These are phyloP conservation scores for Stichodactyla mertensii DNA, from an alignment of 64 coral and sea anemone genomes.

Conservation along the genomic window DNA sequence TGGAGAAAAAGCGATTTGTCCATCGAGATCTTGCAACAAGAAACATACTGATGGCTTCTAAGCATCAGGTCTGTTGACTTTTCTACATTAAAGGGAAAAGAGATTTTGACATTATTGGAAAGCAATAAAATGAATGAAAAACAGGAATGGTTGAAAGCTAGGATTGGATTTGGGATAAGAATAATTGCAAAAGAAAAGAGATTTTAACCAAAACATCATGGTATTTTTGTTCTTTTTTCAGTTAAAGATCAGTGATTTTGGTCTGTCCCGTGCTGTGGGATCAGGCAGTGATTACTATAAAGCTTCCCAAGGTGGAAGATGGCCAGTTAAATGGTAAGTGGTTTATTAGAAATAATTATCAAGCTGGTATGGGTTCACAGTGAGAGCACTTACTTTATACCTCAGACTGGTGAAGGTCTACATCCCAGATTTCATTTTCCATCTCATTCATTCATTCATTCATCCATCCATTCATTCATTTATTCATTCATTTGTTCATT, in stretches of 20 bases:
- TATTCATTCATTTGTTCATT: too few species aligned
- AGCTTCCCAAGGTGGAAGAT: conserved; percentile 96
- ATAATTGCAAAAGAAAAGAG: too few species aligned
- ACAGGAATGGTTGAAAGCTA: too few species aligned
- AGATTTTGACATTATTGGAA: neutral
- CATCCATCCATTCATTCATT: too few species aligned
- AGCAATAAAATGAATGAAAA: neutral
- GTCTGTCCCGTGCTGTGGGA: conserved; percentile 87
- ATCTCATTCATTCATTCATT: too few species aligned
- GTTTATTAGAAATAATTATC: neutral
- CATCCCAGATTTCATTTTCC: too few species aligned
- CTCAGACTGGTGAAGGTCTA: too few species aligned
- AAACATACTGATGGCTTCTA: conserved; percentile 91
- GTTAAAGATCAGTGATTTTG: conserved; percentile 99
- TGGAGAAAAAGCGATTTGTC: conserved; percentile 95
- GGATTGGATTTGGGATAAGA: too few species aligned
- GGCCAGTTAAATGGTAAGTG: conserved; percentile 98
- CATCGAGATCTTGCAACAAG: conserved; percentile 98
- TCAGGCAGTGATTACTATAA: conserved; percentile 96
- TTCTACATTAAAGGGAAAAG: neutral
- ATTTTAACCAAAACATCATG: neutral
- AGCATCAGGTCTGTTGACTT: conserved; percentile 61
- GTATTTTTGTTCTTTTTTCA: conserved; percentile 34
- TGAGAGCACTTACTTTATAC: too few species aligned
- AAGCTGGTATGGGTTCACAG: too few species aligned